These are phyloP conservation scores for Melolontha melolontha DNA, from an alignment of 2,888 invertebrate species.

Conservation along the genomic window DNA sequence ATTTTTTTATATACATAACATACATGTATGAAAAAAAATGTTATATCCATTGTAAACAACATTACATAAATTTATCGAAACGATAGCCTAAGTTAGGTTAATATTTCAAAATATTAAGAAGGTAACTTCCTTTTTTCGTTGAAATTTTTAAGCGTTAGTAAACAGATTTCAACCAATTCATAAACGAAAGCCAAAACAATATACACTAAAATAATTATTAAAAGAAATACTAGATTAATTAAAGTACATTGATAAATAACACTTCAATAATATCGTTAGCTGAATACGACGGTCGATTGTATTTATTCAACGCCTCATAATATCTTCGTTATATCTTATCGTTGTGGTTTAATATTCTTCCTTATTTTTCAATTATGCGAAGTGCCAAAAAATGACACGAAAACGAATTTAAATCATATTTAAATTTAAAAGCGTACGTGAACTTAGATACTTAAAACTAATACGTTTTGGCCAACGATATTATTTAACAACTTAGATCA, in stretches of 20 bases:
- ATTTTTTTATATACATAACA: slow-evolving; percentile 16
- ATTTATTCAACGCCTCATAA: slow-evolving; percentile 51
- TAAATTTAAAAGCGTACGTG: slow-evolving; percentile 20
- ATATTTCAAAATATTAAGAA: slow-evolving; percentile 16
- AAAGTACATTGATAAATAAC: slow-evolving; percentile 25
- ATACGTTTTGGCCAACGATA: slow-evolving; percentile 43
- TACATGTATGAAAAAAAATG: slow-evolving; percentile 6
- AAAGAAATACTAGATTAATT: slow-evolving; percentile 28
- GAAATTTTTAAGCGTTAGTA: slow-evolving; percentile 36
- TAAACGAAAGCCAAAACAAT: slow-evolving; percentile 23
- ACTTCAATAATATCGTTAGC: slow-evolving; percentile 38
- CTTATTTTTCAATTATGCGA: neutral
- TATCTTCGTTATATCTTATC: neutral
- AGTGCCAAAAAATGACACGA: slow-evolving; percentile 27
- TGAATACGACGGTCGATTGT: slow-evolving; percentile 1
- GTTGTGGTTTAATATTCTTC: neutral
- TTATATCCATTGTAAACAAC: slow-evolving; percentile 26
- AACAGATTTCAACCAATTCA: slow-evolving; percentile 44
- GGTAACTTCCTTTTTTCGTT: slow-evolving; percentile 2
- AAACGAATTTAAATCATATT: slow-evolving; percentile 54
- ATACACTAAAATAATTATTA: slow-evolving; percentile 23
- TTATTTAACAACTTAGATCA: slow-evolving; percentile 47
- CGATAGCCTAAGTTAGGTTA: slow-evolving; percentile 47
- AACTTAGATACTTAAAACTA: slow-evolving; percentile 47
- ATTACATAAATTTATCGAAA: slow-evolving; percentile 45